Evolutionary conservation across 2,888 invertebrate genomes (phyloP).

Genomic region (Empis stercorea): DNA sequence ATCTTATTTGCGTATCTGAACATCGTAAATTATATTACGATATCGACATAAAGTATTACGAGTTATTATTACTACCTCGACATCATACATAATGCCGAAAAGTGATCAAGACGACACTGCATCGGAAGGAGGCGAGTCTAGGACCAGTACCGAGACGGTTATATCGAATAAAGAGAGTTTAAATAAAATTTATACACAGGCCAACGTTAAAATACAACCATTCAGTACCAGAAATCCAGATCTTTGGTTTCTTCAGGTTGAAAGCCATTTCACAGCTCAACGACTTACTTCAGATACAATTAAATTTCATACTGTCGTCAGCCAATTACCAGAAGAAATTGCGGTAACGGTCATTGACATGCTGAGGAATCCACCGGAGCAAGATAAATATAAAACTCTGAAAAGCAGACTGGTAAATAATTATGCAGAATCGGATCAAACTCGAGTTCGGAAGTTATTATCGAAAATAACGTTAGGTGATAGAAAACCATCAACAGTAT

Average conservation of each 20-base stretch:
- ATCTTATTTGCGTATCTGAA: too few relatives aligned
- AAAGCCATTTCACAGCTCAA: background rate
- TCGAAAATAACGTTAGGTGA: background rate
- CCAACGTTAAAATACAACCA: too few relatives aligned
- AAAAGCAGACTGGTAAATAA: too few relatives aligned
- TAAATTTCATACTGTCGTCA: background rate
- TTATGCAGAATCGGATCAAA: background rate
- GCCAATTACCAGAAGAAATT: background rate
- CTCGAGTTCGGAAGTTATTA: background rate
- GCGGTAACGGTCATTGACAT: background rate
- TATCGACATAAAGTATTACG: too few relatives aligned
- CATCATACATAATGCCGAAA: too few relatives aligned
- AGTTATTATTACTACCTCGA: too few relatives aligned
- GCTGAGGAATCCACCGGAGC: background rate
- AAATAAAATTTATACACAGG: too few relatives aligned
- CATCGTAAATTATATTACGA: too few relatives aligned
- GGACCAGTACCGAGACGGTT: too few relatives aligned
- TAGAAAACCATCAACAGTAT: background rate
- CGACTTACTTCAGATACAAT: background rate
- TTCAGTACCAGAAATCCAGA: background rate
- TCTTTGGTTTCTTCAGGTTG: background rate
- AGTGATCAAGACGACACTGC: too few relatives aligned
- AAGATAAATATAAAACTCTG: background rate
- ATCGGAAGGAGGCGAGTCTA: too few relatives aligned
- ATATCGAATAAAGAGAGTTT: too few relatives aligned